A percentile compares a stretch with the other conserved stretches of the same genome.
Conservation (phyloP, 2,888 invertebrate genomes). For the Epistrophella euchroma region DNA sequence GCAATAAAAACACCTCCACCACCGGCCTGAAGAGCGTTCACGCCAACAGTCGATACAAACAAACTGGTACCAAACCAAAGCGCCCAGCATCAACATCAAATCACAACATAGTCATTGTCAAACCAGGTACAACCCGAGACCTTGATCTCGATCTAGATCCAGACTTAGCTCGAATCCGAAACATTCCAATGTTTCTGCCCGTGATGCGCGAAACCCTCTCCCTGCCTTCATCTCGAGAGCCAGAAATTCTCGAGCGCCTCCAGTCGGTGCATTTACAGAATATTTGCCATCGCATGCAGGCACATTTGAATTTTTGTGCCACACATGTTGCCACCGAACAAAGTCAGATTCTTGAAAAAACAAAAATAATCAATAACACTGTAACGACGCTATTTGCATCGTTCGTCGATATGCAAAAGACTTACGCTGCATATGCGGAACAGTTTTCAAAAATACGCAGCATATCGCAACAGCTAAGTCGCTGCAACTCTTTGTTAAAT, state of each 20-base stretch:
- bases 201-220: conserved; percentile 95
- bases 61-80: conserved; percentile 81
- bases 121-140: conserved; percentile 87
- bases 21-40: conserved; percentile 78
- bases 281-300: conserved; percentile 92
- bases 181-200: conserved; percentile 95
- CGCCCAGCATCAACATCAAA: conserved; percentile 85
- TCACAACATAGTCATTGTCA: conserved; percentile 93
- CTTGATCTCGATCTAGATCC: conserved; percentile 89
- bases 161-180: conserved; percentile 84
- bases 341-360: conserved; percentile 88
- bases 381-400: conserved; percentile 88
- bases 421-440: conserved; percentile 93
- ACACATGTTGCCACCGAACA: conserved; percentile 93
- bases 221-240: conserved; percentile 92
- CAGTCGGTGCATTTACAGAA: conserved; percentile 88
- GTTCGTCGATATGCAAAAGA: conserved; percentile 92
- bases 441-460: conserved; percentile 92
- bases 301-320: conserved; percentile 92
- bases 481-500: conserved; percentile 92
- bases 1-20: conserved; percentile 84
- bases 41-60: conserved; percentile 80
- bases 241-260: conserved; percentile 92
- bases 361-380: conserved; percentile 90
- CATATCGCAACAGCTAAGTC: conserved; percentile 91